A percentile compares a stretch with the other conserved stretches of the same genome.
Conservation (phyloP, 1,140 invertebrate genomes). For the Scylla paramamosain region DNA sequence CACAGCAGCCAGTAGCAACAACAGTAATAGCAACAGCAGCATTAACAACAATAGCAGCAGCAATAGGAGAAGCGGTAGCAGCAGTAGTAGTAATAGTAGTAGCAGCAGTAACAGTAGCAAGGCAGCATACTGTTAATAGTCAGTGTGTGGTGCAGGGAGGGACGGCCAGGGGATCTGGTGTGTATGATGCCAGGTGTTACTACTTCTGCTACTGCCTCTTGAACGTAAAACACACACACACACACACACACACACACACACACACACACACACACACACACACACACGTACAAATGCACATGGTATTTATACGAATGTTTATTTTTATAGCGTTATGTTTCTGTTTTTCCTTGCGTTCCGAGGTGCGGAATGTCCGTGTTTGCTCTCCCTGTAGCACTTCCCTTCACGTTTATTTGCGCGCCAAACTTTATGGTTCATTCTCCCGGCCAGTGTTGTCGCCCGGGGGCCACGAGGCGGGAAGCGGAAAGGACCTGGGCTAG, state of each 20-base stretch:
- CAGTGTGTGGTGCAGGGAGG: no score
- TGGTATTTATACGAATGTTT: not conserved
- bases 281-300: not conserved
- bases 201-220: no score
- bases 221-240: no score
- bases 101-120: not conserved
- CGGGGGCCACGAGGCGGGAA: not conserved
- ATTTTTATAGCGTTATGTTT: not conserved
- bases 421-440: slow-evolving; percentile 23
- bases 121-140: no score
- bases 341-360: not conserved
- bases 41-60: not conserved
- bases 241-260: no score
- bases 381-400: not conserved
- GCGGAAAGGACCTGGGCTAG: not conserved
- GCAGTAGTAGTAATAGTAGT: not conserved
- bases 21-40: not conserved
- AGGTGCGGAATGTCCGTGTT: not conserved
- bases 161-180: no score
- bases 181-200: no score
- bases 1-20: no score
- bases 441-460: not conserved
- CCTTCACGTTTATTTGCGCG: slow-evolving; percentile 19
- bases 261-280: slow-evolving; percentile 1
- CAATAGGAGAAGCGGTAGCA: not conserved